A percentile compares a stretch with the other conserved stretches of the same genome.
Conservation (phyloP, 2,113 vertebrate species). For the Chinchilla lanigera region DNA sequence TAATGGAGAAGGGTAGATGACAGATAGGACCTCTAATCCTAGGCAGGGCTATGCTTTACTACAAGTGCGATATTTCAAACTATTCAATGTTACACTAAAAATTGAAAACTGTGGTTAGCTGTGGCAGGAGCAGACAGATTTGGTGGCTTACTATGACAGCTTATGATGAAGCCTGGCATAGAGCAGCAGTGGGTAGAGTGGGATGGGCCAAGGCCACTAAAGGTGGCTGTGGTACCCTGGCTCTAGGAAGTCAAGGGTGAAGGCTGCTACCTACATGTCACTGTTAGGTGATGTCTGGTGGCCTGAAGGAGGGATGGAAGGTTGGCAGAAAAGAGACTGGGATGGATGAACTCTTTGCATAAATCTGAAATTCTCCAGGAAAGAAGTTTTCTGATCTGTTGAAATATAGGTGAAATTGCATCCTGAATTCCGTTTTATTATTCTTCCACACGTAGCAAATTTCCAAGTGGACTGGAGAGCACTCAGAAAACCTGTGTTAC, state of each 20-base stretch:
- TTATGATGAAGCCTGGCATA: not conserved
- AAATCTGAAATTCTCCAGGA: not conserved
- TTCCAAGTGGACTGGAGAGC: not conserved
- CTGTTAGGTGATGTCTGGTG: not conserved
- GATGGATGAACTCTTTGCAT: not conserved
- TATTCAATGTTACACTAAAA: not conserved
- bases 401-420: not conserved
- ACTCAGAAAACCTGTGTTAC: slow-evolving; percentile 9
- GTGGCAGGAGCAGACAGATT: not conserved
- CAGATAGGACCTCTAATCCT: not conserved
- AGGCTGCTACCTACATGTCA: fast-evolving
- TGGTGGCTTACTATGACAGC: not conserved
- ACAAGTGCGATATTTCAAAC: not conserved
- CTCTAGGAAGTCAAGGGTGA: not conserved
- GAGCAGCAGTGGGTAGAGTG: not conserved
- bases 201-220: not conserved
- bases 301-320: fast-evolving
- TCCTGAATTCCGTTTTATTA: slow-evolving; percentile 12
- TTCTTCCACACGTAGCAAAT: not conserved
- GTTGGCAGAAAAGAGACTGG: not conserved
- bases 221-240: not conserved
- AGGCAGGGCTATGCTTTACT: not conserved
- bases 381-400: not conserved
- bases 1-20: not conserved
- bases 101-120: not conserved